Conservation (phyloP, 2,113 vertebrate species). For the Cavia porcellus region DNA sequence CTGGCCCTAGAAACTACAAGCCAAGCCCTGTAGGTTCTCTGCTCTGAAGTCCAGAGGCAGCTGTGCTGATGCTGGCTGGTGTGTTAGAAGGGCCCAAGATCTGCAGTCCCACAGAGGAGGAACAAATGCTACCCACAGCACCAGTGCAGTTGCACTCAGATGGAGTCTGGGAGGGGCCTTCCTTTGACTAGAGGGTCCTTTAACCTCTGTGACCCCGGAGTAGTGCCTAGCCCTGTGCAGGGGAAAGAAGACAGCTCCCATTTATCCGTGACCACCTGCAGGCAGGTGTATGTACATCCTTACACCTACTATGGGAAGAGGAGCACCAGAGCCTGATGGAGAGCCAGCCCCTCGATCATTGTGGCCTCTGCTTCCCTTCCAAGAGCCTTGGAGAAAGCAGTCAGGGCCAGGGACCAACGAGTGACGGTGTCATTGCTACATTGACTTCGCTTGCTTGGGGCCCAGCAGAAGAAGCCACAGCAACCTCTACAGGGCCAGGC, state of each 20-base stretch:
- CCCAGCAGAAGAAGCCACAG: background rate
- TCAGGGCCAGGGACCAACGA: accelerated
- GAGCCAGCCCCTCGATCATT: background rate
- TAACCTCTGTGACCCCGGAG: background rate
- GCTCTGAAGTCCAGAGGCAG: background rate
- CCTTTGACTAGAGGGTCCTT: background rate
- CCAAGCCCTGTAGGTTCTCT: background rate
- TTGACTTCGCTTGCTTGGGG: background rate
- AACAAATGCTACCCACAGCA: background rate
- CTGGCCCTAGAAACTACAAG: background rate
- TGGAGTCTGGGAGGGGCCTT: no score
- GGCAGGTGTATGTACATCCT: background rate
- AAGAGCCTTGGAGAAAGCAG: background rate
- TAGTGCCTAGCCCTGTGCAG: no score
- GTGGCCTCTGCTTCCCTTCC: background rate
- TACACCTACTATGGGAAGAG: background rate
- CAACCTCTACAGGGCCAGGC: background rate
- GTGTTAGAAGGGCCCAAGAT: background rate
- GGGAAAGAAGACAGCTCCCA: background rate
- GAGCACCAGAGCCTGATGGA: background rate
- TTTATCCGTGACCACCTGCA: background rate
- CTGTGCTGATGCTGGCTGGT: background rate
- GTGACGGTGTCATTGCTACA: no score
- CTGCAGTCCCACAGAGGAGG: background rate
- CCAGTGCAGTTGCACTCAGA: background rate